Base-by-base conservation (phyloP, 2,113 vertebrate genomes). In the Sphyrna mokarran region DNA sequence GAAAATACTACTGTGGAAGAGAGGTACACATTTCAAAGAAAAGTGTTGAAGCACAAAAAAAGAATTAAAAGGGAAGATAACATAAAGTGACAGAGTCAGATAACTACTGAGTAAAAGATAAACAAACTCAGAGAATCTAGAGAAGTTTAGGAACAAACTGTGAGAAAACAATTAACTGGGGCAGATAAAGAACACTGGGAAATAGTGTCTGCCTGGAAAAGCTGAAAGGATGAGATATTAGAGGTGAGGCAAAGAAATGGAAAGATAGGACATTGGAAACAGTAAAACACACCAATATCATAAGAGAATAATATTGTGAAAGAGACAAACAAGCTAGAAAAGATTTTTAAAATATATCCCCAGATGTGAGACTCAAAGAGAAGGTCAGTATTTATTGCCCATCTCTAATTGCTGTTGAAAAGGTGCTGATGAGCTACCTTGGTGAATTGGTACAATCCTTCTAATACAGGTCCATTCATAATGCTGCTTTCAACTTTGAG, bases 221-320 rank as follows among this genome's bases (percentile, higher is more conserved):
- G n/a, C 13, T 40, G 9, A 1, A 91, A 18, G 18, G 80, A 40
- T 85, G 80, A 20, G 20, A 86, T 86, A 40, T 37, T 14, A 5
- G 11, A 33, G 86, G 10, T 54, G 18, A 89, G 86, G 76, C 33
- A 16, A n/a, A 37, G 29, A 78, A 86, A 7, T 23, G 8, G 29
- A n/a, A 61, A 14, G 48, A 13, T 54, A 54, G 48, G 5, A 10
- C 33, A 76, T 76, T 89, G 5, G 48, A 54, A 54, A 54, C 4
- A 54, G 5, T 5, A 54, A 54, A 54, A 90, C 3, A 61, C 61
- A 14, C 2, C 26, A 61, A 33, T 95, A 89, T 23, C 66, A 43
- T 95, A 95, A 58, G 68, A 95, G 95, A 95, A 96, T 97, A 96
- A 97, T 97, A 97, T 97, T 96, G 96, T 97, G 97, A 96, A 97